Evolutionary conservation across 2,797 vertebrate species (phyloP).

Genomic region (Onychomys arenicola): DNA sequence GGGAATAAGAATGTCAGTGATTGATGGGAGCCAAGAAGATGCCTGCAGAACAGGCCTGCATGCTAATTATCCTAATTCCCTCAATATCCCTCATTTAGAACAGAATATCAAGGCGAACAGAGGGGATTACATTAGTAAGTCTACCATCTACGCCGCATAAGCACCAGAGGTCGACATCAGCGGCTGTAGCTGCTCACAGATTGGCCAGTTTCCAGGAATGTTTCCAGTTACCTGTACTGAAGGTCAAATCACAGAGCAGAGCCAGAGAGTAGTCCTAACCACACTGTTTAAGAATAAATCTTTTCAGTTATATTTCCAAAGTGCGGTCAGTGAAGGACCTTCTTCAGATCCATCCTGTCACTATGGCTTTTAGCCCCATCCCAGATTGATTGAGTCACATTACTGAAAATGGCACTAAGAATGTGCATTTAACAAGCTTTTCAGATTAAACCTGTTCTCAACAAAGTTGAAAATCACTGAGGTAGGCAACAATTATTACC

Average conservation of each 20-base stretch:
- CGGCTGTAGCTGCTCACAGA: not conserved
- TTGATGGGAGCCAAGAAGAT: not conserved
- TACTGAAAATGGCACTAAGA: not conserved
- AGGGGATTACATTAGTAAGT: not conserved
- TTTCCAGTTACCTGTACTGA: not conserved
- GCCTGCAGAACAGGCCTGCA: not conserved
- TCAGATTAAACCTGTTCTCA: not conserved
- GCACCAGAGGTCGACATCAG: not conserved
- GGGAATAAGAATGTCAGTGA: constrained; percentile 20
- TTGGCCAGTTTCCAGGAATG: not conserved
- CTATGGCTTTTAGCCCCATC: not conserved
- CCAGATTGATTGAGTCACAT: not conserved
- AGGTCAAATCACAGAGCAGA: not conserved
- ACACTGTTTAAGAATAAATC: not conserved
- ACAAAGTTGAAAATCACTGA: not conserved
- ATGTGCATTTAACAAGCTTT: not conserved
- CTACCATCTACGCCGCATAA: not conserved
- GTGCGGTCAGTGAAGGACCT: not conserved
- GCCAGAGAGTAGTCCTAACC: not conserved
- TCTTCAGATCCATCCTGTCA: not conserved
- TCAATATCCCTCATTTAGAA: constrained; percentile 23
- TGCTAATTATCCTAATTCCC: constrained; percentile 46
- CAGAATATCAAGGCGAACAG: constrained; percentile 20
- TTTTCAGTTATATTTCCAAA: not conserved
- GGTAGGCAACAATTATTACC: not conserved